Evolutionary conservation across 2,888 invertebrate genomes (phyloP), one percentile per base, ranked within the genome.

Genomic region (Thera obeliscata): DNA sequence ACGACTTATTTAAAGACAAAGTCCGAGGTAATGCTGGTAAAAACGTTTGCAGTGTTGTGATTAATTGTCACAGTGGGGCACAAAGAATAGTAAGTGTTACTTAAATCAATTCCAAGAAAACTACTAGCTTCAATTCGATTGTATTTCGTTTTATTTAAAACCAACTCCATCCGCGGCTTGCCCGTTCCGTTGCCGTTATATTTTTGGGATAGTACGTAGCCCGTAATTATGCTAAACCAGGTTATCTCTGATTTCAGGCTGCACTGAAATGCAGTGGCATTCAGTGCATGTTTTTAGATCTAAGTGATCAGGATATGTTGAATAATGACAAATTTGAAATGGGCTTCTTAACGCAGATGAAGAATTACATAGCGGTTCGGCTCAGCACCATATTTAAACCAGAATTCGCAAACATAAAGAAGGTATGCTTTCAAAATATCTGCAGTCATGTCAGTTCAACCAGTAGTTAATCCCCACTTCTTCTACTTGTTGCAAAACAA

Each of bases 381-480:
- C 55, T 86, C 0, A 70, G 75, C 0, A 79, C 68, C 41, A 77
- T 88, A 61, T 88, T 85, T 46, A 78, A 56, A 59, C 73, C 77
- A 0, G 74, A 84, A 49, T 75, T 76, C 60, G 9, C 52, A 0
- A 2, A 50, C 0, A 74, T 82, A 1, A 85, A 76, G 68, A 79
- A 76, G 81, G 88, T 87, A 74, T 33, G 41, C 41, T 7, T 41
- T 41, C 41, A 41, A 41, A 41, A 41, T 41, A 5, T 22, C 22
- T 22, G 22, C 41, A 41, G 6, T 7, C 22, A 22, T 22, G 22
- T 22, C 22, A 22, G 22, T 22, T 22, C 22, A 22, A 22, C 22
- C 22, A 22, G 22, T 22, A 22, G 22, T 22, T 22, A 22, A 22
- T 22, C 22, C 22, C 22, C 22, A 22, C 22, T 22, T 22, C 22